Evolutionary conservation across 2,888 invertebrate genomes (phyloP).

Genomic region (Ephialtes manifestator): DNA sequence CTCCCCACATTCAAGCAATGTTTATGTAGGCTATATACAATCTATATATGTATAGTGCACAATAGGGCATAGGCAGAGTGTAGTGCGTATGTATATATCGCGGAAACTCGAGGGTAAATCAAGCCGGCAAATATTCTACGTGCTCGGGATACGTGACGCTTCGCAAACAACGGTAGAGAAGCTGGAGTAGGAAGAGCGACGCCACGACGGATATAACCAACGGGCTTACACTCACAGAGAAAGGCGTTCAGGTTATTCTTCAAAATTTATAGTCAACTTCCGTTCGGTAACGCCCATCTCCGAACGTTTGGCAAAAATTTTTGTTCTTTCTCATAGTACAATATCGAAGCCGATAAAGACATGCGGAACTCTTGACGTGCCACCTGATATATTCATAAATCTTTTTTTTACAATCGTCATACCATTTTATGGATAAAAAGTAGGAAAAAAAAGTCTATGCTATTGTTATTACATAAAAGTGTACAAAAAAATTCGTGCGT

Average conservation of each 20-base stretch:
- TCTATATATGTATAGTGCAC: neutral
- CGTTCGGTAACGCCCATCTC: slow-evolving; percentile 28
- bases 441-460: too few species aligned
- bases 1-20: slow-evolving; percentile 5
- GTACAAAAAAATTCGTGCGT: too few species aligned
- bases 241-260: slow-evolving; percentile 10
- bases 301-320: slow-evolving; percentile 17
- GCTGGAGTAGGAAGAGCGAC: slow-evolving; percentile 32
- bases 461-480: too few species aligned
- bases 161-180: slow-evolving; percentile 42
- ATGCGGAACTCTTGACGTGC: neutral
- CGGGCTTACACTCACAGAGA: slow-evolving; percentile 6
- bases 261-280: slow-evolving; percentile 50
- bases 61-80: neutral
- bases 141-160: slow-evolving; percentile 61
- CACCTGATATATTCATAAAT: neutral
- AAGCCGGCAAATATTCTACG: slow-evolving; percentile 64
- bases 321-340: neutral
- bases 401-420: neutral
- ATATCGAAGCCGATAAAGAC: slow-evolving; percentile 3
- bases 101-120: slow-evolving; percentile 46
- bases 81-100: slow-evolving; percentile 30
- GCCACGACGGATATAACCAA: slow-evolving; percentile 52
- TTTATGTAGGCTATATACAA: slow-evolving; percentile 12
- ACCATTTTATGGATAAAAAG: neutral